Conservation (phyloP, 2,888 invertebrate genomes). For the Acrobasis repandana region DNA sequence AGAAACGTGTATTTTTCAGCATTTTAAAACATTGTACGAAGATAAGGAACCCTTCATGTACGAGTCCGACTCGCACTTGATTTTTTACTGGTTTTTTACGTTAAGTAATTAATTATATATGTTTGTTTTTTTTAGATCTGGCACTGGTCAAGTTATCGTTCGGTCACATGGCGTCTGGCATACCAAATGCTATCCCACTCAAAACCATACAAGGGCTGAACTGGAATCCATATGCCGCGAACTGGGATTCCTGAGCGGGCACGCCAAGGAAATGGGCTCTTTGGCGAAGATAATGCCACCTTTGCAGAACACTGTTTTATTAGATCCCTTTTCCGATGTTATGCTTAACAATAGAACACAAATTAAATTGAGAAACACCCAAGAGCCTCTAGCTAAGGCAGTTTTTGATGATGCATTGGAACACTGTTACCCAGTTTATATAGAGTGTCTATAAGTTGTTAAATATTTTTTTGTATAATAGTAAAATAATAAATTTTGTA, state of each 20-base stretch:
- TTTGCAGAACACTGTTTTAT: slow-evolving; percentile 53
- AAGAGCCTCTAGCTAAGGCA: slow-evolving; percentile 61
- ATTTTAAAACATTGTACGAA: too few relatives aligned
- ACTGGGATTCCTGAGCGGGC: slow-evolving; percentile 84
- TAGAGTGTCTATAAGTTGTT: slow-evolving; percentile 66
- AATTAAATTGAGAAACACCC: slow-evolving; percentile 64
- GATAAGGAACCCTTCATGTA: too few relatives aligned
- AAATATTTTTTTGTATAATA: slow-evolving; percentile 9
- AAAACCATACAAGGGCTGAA: slow-evolving; percentile 75
- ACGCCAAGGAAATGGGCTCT: slow-evolving; percentile 66
- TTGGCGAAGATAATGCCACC: slow-evolving; percentile 42
- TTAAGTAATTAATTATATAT: slow-evolving; percentile 3
- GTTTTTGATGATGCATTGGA: slow-evolving; percentile 49
- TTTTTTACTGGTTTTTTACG: too few relatives aligned
- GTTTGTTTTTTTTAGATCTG: slow-evolving; percentile 56
- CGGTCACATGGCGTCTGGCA: slow-evolving; percentile 88
- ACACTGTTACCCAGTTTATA: slow-evolving; percentile 70
- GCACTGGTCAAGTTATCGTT: slow-evolving; percentile 86
- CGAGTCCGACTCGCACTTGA: too few relatives aligned
- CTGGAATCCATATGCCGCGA: slow-evolving; percentile 84
- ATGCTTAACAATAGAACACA: slow-evolving; percentile 64
- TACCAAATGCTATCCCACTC: slow-evolving; percentile 85
- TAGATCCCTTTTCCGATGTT: slow-evolving; percentile 65
- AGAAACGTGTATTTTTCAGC: too few relatives aligned
- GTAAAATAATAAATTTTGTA: neutral